phyloP scores from a whole-genome alignment of 2,888 invertebrate genomes.

The Syritta pipiens region DNA sequence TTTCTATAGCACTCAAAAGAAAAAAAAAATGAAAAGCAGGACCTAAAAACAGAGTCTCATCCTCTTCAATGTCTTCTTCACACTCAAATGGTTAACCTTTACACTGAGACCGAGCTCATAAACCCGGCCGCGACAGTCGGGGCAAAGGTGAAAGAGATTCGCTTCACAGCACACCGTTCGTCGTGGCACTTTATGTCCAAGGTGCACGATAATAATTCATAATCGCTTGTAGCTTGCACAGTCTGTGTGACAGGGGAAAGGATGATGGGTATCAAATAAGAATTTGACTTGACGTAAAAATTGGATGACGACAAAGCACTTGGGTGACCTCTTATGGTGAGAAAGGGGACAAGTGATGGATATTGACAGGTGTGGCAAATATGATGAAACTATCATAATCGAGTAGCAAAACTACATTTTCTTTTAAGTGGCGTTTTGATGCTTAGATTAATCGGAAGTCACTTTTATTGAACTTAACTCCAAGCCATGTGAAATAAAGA shows the following conservation, averaged over 20 bases:
- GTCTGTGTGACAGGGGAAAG: slow-evolving; percentile 11
- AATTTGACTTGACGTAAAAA: too few relatives aligned
- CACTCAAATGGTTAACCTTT: slow-evolving; percentile 26
- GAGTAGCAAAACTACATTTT: too few relatives aligned
- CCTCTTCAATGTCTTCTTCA: slow-evolving; percentile 16
- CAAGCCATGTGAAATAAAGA: too few relatives aligned
- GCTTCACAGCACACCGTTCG: not conserved
- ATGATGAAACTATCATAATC: too few relatives aligned
- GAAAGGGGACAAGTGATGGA: too few relatives aligned
- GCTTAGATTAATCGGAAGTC: too few relatives aligned
- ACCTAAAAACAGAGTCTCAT: not conserved
- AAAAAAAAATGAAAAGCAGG: slow-evolving; percentile 14
- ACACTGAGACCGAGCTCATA: not conserved
- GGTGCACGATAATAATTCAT: slow-evolving; percentile 55
- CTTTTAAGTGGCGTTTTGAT: too few relatives aligned
- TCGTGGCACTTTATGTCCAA: slow-evolving; percentile 45
- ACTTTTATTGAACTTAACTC: too few relatives aligned
- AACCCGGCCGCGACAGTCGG: not conserved
- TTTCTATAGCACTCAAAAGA: slow-evolving; percentile 6
- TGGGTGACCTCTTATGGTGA: too few relatives aligned
- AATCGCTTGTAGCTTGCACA: slow-evolving; percentile 22
- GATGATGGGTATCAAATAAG: not conserved
- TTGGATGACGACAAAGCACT: too few relatives aligned
- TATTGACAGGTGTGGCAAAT: too few relatives aligned
- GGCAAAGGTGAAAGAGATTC: slow-evolving; percentile 36